Base-by-base conservation (phyloP, 2,888 invertebrate genomes). In the Odontothrips loti region DNA sequence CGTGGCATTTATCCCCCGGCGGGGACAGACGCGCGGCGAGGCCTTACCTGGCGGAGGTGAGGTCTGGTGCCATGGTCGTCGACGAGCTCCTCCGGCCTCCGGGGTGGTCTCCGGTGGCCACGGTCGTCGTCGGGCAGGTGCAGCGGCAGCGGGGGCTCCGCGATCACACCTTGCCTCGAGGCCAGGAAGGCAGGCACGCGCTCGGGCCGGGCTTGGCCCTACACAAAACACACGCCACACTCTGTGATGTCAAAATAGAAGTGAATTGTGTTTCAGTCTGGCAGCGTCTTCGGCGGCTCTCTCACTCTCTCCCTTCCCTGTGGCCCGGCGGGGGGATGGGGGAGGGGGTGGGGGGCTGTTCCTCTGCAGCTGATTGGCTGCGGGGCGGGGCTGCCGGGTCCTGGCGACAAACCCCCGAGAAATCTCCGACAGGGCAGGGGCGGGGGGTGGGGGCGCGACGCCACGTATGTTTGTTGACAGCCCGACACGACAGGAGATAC, bases 381-480 rank as follows among this genome's bases (percentile, higher is more conserved):
- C 27, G 23, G 84, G 95, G 90, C 82, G 95, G 88, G 88, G 95
- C 95, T 88, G 95, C 92, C 92, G 85, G 85, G 85, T 95, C 95
- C 85, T 94, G 94, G 90, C 95, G 95, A 27, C 23, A 23, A 86
- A 95, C 94, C 87, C 92, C 68, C 94, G 75, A 17, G 34, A 43
- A 43, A 43, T 6, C 34, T 43, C 34, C 34, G 34, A 43, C 34
- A 43, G 34, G 34, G 34, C 34, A 6, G 34, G 6, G 80, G 75
- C 80, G 85, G 85, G 85, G 95, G 95, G 85, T 94, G 94, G 90
- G 95, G 95, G 94, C 94, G 94, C 95, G 95, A 95, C 94, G 94
- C 95, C 95, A 95, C 85, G 87, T 90, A 79, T 79, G n/a, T 23
- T 9, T 27, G 68, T 27, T 75, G 68, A 75, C 68, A 75, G 68